Conservation (phyloP, 2,113 vertebrate genomes). For the Platysteira castanea region DNA sequence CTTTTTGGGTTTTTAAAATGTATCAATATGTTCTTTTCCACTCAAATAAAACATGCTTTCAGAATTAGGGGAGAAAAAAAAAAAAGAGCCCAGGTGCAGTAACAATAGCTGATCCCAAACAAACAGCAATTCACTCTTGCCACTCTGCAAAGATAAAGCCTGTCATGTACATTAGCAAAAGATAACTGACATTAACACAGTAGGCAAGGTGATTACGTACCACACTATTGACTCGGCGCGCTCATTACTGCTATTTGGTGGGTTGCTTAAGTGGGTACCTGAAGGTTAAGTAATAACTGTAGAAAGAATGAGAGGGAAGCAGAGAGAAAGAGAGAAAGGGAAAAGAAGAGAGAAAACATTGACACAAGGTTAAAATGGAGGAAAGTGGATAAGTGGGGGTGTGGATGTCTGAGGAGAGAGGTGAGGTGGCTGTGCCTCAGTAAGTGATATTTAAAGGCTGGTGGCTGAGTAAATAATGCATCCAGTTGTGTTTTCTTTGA, state of each 20-base stretch:
- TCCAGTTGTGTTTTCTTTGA: neutral
- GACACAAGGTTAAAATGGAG: slow-evolving; percentile 58
- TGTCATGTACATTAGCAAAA: slow-evolving; percentile 70
- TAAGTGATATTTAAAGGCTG: slow-evolving; percentile 57
- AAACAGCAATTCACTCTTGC: slow-evolving; percentile 55
- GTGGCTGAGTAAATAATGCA: slow-evolving; percentile 35
- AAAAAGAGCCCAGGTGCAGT: slow-evolving; percentile 42
- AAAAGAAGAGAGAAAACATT: slow-evolving; percentile 60
- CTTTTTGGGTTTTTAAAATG: neutral
- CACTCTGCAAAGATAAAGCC: slow-evolving; percentile 59
- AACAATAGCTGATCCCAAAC: slow-evolving; percentile 64
- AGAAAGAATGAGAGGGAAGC: slow-evolving; percentile 46
- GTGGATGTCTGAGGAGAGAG: slow-evolving; percentile 53
- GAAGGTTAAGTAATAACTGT: slow-evolving; percentile 72
- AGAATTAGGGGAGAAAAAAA: accelerated
- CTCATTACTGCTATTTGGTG: slow-evolving; percentile 71
- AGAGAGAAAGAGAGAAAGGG: neutral
- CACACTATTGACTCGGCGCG: slow-evolving; percentile 60
- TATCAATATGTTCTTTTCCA: neutral
- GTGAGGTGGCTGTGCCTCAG: slow-evolving; percentile 36
- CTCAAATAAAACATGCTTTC: neutral
- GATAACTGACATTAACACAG: slow-evolving; percentile 72
- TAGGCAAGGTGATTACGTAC: slow-evolving; percentile 70
- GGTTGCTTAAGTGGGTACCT: slow-evolving; percentile 71
- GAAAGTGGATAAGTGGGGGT: slow-evolving; percentile 62